Base-by-base conservation (phyloP, 2,797 vertebrate species). In the Remorina albescens region DNA sequence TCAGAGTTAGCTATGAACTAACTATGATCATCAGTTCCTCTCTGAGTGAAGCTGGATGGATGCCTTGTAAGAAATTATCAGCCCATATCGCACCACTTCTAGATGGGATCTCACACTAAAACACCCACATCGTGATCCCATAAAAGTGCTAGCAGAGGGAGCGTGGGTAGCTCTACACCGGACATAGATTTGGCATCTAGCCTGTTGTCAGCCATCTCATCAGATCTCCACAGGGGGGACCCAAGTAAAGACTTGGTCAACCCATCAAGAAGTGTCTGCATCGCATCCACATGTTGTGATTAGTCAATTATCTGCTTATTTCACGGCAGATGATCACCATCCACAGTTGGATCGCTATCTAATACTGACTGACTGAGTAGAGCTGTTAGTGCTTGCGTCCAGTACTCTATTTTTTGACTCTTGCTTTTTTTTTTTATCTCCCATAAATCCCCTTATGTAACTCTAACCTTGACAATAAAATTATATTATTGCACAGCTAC, bases 61-160 rank as follows among this genome's bases (percentile, higher is more conserved):
- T 84, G 84, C 78, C 76, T 77, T 53, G 67, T 60, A 85, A 87
- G 78, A 87, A 92, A 89, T 89, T 80, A 86, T 88, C 85, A 67
- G 84, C 71, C 78, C 78, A 81, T 85, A 86, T 86, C 66, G 30
- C 89, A 75, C 87, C 87, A 89, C 86, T 88, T 86, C 67, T 78
- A 79, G 85, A 90, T 81, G 77, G 64, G 80, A 91, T 80, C 86
- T 91, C 86, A 62, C 89, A 83, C 89, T 83, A 53, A 85, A 78
- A 89, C 78, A 2, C 87, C 90, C 89, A 93, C 90, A 70, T 76
- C 67, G 81, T 80, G 86, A 90, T 89, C 90, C 87, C 90, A 90
- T 91, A 84, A 91, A 90, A 90, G 84, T 79, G 86, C 77, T 85
- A 87, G 88, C 91, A 91, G 92, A 91, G 89, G 93, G 91, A 91